These are phyloP conservation scores for Cassiopea xamachana DNA, from an alignment of 30 jellyfish, hydroid and myxozoan genomes.

Conservation along the genomic window DNA sequence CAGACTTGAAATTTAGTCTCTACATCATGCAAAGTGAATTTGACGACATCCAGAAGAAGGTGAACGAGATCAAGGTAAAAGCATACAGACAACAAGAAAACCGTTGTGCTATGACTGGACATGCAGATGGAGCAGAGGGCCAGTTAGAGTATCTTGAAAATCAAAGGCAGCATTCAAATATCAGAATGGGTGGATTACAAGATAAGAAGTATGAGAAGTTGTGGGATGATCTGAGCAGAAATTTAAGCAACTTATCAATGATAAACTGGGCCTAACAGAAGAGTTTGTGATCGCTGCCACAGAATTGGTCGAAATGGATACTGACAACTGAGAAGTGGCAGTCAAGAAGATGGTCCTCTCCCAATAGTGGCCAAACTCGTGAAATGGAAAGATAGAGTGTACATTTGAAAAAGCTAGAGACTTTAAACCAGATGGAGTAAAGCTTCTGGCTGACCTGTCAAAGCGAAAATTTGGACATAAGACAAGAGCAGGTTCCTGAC, in stretches of 20 bases:
- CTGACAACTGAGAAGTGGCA: conserved; percentile 12
- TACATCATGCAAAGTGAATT: conserved; percentile 27
- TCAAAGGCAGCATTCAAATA: conserved; percentile 31
- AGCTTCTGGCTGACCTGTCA: conserved; percentile 33
- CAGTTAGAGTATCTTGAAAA: conserved; percentile 38
- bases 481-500: conserved; percentile 39
- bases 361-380: conserved; percentile 38
- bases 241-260: conserved; percentile 26
- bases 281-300: conserved; percentile 52
- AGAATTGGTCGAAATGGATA: conserved; percentile 21
- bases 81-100: conserved; percentile 5
- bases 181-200: conserved; percentile 12
- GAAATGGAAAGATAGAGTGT: conserved; percentile 44
- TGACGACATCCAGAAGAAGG: conserved; percentile 11
- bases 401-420: conserved; percentile 37
- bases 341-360: conserved; percentile 36
- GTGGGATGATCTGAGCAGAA: conserved; percentile 39
- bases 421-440: conserved; percentile 46
- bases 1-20: conserved; percentile 37
- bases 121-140: conserved; percentile 21
- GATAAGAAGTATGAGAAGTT: conserved; percentile 20
- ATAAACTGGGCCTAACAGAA: conserved; percentile 21
- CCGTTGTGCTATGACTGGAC: background rate
- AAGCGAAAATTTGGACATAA: conserved; percentile 36
- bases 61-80: background rate